A percentile compares a stretch with the other conserved stretches of the same genome.
These are phyloP conservation scores for Hylaeus anthracinus DNA, from an alignment of 1,140 invertebrate species.

Conservation along the genomic window DNA sequence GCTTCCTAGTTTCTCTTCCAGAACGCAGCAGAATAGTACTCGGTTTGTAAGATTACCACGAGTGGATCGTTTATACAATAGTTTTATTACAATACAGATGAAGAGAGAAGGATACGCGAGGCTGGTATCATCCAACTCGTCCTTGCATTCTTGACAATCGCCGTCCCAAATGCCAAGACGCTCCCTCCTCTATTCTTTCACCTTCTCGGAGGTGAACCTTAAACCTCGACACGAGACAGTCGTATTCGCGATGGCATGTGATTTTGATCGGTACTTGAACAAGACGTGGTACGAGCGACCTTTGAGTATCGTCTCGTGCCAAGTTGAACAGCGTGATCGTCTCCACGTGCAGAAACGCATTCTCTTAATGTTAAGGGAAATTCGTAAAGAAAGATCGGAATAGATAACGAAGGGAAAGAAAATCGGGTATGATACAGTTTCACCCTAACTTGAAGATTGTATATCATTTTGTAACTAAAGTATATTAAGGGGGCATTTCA, in stretches of 20 bases:
- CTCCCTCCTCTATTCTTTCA: slow-evolving; percentile 57
- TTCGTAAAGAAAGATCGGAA: too few species aligned
- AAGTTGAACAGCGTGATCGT: slow-evolving; percentile 42
- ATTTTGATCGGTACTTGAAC: slow-evolving; percentile 23
- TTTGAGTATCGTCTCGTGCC: slow-evolving; percentile 46
- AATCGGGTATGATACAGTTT: too few species aligned
- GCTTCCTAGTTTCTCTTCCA: slow-evolving; percentile 61
- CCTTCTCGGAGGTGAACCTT: slow-evolving; percentile 35
- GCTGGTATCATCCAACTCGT: slow-evolving; percentile 28
- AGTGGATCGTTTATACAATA: slow-evolving; percentile 21
- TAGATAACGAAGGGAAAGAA: too few species aligned
- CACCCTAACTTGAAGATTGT: too few species aligned
- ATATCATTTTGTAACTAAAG: too few species aligned
- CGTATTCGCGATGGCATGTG: neutral
- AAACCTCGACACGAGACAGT: slow-evolving; percentile 29
- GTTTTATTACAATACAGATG: slow-evolving; percentile 31
- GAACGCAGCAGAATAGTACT: slow-evolving; percentile 11
- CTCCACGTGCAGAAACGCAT: slow-evolving; percentile 54
- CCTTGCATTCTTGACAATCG: slow-evolving; percentile 62
- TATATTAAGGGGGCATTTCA: too few species aligned
- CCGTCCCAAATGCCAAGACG: slow-evolving; percentile 62
- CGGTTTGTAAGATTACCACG: neutral
- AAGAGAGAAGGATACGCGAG: slow-evolving; percentile 23
- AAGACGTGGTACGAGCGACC: slow-evolving; percentile 20
- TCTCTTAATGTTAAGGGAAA: neutral